These are phyloP conservation scores for Agapostemon virescens DNA, from an alignment of 2,888 invertebrate genomes.

Conservation along the genomic window DNA sequence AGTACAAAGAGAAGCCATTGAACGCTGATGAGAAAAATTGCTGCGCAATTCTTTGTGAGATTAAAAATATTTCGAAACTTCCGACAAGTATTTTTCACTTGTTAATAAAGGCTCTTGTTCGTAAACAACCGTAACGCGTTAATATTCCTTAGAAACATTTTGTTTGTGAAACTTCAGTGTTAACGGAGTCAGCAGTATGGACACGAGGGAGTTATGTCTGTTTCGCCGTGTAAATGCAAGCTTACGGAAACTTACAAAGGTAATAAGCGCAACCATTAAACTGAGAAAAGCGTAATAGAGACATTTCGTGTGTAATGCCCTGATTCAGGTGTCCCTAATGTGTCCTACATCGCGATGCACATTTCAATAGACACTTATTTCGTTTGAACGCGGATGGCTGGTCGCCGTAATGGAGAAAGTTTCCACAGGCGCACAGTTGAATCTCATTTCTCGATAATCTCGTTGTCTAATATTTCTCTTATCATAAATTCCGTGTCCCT, in stretches of 20 bases:
- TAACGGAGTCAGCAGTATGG: conserved; percentile 1
- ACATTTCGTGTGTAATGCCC: conserved; percentile 31
- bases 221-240: conserved; percentile 5
- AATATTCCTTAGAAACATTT: conserved; percentile 2
- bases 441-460: conserved; percentile 9
- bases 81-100: neutral
- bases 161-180: conserved; percentile 4
- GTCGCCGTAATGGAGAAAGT: conserved; percentile 24
- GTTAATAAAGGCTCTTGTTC: neutral
- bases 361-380: conserved; percentile 34
- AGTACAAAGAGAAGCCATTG: neutral
- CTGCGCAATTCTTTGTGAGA: neutral
- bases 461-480: neutral
- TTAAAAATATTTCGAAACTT: neutral
- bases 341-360: conserved; percentile 13
- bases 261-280: conserved; percentile 24
- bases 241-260: conserved; percentile 1
- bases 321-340: conserved; percentile 44
- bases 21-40: neutral
- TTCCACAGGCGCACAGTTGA: neutral
- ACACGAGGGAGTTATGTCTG: conserved; percentile 8
- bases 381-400: conserved; percentile 13
- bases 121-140: neutral
- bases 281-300: conserved; percentile 23
- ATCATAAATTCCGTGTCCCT: neutral